Evolutionary conservation across 2,113 vertebrate genomes (phyloP), one percentile per base, ranked within the genome.

Genomic region (Cephalopterus ornatus): DNA sequence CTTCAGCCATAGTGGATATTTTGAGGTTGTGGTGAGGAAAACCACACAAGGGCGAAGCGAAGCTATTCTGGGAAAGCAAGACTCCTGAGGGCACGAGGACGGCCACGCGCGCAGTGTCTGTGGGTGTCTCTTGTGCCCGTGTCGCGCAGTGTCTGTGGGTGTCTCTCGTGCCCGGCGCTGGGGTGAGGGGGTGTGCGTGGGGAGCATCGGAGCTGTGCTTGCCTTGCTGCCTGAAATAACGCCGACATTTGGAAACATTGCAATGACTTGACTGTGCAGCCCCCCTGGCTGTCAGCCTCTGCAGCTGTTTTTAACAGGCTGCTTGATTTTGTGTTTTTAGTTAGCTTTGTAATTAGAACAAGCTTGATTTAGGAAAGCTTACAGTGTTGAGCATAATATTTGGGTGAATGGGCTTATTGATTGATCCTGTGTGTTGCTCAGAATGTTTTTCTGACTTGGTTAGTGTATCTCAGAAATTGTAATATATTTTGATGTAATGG

Each of bases 341-440:
- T 72, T 78, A 21, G 70, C 70, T 91, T 37, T 52, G 32, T 85
- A 92, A 89, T 94, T 95, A 94, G 52, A 66, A 15, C 33, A 24
- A 30, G 89, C 80, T 79, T 46, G 46, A 46, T 87, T 95, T 89
- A 82, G 66, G 88, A 82, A 92, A 62, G 78, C 62, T 62, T 85
- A 20, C 28, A 2, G 3, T 11, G n/a, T 63, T 52, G 41, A 89
- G 78, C 26, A 2, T 76, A 91, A 49, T 93, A 68, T 96, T 96
- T 95, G 92, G 78, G 88, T 95, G 89, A 94, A 75, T 30, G 65
- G 84, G 77, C 28, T 79, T 85, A 68, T 78, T 81, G 76, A 61
- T 81, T 81, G 67, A 66, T 92, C 74, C 77, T 59, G 33, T 14
- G 32, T 22, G 32, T 85, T 47, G 88, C 73, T 88, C n/a, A 47